Conservation (phyloP, 1,140 invertebrate species). For the Zaprionus tsacasi region DNA sequence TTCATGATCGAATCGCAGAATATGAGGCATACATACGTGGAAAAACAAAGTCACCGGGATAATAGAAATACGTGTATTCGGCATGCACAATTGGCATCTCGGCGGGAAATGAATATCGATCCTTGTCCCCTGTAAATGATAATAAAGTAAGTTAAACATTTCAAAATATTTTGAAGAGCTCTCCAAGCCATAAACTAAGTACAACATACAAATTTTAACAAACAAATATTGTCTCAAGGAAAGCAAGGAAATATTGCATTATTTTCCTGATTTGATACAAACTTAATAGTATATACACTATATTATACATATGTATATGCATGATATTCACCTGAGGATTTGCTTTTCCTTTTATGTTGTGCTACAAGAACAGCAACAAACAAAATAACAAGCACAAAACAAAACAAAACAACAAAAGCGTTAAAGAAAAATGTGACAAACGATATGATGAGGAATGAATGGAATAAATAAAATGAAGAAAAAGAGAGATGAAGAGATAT, state of each 20-base stretch:
- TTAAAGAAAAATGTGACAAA: slow-evolving; percentile 44
- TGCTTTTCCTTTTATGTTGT: slow-evolving; percentile 85
- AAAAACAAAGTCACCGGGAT: slow-evolving; percentile 96
- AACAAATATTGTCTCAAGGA: too few species aligned
- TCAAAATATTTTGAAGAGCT: background rate
- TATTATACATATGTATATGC: slow-evolving; percentile 11
- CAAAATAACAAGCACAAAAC: slow-evolving; percentile 50
- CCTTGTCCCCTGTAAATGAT: slow-evolving; percentile 90
- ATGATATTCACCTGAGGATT: slow-evolving; percentile 82
- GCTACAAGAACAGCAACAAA: slow-evolving; percentile 80
- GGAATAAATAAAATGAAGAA: background rate
- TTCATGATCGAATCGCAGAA: background rate
- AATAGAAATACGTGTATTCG: slow-evolving; percentile 98
- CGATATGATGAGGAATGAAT: slow-evolving; percentile 30
- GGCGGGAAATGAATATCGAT: slow-evolving; percentile 91
- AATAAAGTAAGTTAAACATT: background rate
- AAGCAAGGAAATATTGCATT: too few species aligned
- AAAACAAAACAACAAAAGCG: slow-evolving; percentile 61
- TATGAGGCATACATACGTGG: slow-evolving; percentile 88
- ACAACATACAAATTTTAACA: too few species aligned
- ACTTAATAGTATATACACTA: background rate
- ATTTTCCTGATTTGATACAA: background rate
- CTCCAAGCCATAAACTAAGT: background rate
- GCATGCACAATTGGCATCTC: slow-evolving; percentile 96
- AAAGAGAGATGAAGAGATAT: slow-evolving; percentile 52